phyloP scores from a whole-genome alignment of 2,797 vertebrate species.

The Hapalemur alaotrensis region DNA sequence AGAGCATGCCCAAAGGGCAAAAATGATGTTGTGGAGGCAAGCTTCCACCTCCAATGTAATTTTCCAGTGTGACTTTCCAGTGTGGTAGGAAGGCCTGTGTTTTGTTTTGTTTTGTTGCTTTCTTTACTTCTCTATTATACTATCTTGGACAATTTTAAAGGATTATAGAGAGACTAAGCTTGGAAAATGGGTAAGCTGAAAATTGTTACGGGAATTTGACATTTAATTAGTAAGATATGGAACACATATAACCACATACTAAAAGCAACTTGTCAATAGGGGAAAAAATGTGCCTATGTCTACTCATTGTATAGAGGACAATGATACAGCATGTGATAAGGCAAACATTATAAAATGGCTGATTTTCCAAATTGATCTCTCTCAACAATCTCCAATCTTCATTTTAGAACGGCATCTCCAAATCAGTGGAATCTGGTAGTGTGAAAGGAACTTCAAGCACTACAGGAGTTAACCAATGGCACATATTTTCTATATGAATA shows the following conservation, averaged over 20 bases:
- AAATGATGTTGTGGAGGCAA: not conserved
- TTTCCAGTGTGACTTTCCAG: not conserved
- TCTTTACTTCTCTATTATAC: not conserved
- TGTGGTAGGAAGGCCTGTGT: not conserved
- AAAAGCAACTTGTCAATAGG: not conserved
- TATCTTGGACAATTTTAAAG: not conserved
- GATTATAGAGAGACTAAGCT: not conserved
- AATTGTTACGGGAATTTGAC: not conserved
- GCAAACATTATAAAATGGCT: not conserved
- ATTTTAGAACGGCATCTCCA: not conserved
- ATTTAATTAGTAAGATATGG: not conserved
- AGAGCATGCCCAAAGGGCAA: rapidly evolving
- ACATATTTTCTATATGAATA: slow-evolving; percentile 34
- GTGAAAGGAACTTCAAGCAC: not conserved
- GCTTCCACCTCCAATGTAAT: rapidly evolving
- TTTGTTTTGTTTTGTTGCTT: too few relatives aligned
- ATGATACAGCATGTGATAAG: not conserved
- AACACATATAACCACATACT: not conserved
- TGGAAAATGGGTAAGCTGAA: not conserved
- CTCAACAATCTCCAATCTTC: not conserved
- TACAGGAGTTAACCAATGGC: not conserved
- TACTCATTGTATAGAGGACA: not conserved
- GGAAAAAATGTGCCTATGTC: not conserved
- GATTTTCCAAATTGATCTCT: not conserved
- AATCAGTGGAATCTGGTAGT: not conserved